These are phyloP conservation scores for Ataeniobius toweri DNA, from an alignment of 2,797 vertebrate species.

Conservation along the genomic window DNA sequence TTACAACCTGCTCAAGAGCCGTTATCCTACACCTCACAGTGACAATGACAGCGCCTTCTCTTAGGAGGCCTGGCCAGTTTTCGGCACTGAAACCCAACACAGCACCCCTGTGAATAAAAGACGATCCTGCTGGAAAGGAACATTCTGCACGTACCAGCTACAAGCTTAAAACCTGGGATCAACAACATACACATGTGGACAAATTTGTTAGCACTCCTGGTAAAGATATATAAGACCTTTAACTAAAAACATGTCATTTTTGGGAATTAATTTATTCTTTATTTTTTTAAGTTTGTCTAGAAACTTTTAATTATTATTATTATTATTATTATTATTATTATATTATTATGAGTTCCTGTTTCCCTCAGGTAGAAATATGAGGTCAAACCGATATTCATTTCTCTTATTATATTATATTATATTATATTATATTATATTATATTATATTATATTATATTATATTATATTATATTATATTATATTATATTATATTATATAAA, in stretches of 20 bases:
- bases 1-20: conserved; percentile 87
- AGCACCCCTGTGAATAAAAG: conserved; percentile 82
- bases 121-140: conserved; percentile 59
- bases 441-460: too few species aligned
- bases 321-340: background rate
- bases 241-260: too few species aligned
- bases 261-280: background rate
- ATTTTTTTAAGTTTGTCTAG: background rate
- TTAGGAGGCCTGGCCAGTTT: conserved; percentile 72
- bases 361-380: background rate
- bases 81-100: conserved; percentile 76
- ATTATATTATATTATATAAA: background rate
- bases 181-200: background rate
- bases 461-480: too few species aligned
- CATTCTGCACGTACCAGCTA: conserved; percentile 49
- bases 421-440: too few species aligned
- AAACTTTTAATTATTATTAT: background rate
- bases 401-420: background rate
- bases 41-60: conserved; percentile 83
- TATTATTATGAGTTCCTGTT: background rate
- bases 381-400: background rate
- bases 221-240: background rate
- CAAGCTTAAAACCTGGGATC: conserved; percentile 33
- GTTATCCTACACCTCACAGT: conserved; percentile 84
- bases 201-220: background rate